These are phyloP conservation scores for Antechinus stuartii DNA, from an alignment of 2,113 vertebrate species.

Conservation along the genomic window DNA sequence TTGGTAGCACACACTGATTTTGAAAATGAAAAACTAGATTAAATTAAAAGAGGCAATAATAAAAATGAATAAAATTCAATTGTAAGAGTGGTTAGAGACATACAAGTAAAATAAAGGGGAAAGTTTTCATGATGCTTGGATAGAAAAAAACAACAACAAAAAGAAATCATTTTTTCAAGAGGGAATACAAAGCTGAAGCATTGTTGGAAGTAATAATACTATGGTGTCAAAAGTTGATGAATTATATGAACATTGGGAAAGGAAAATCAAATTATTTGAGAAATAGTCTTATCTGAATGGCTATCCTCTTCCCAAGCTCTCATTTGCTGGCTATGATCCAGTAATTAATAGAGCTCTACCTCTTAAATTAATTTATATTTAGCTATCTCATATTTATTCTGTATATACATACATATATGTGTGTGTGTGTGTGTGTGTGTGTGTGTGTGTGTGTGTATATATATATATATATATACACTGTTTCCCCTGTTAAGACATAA, in stretches of 20 bases:
- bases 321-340: background rate
- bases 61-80: conserved; percentile 68
- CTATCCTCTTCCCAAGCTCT: background rate
- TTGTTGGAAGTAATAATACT: conserved; percentile 7
- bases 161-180: conserved; percentile 22
- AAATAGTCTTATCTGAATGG: background rate
- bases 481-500: background rate
- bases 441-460: too few species aligned
- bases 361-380: background rate
- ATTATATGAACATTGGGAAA: conserved; percentile 50
- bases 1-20: conserved; percentile 60
- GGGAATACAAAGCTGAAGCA: conserved; percentile 30
- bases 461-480: too few species aligned
- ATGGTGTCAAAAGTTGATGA: background rate
- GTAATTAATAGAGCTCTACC: conserved; percentile 13
- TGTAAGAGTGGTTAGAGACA: background rate
- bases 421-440: too few species aligned
- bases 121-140: conserved; percentile 53
- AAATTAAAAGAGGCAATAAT: conserved; percentile 71
- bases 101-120: conserved; percentile 62
- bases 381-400: background rate
- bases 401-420: background rate
- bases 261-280: background rate
- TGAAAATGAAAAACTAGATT: conserved; percentile 68
- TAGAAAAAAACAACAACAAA: conserved; percentile 49